Percentiles rank a stretch among this genome's conserved stretches.
Conservation (phyloP, 2,888 invertebrate genomes). For the Sphaerophoria rueppellii region DNA sequence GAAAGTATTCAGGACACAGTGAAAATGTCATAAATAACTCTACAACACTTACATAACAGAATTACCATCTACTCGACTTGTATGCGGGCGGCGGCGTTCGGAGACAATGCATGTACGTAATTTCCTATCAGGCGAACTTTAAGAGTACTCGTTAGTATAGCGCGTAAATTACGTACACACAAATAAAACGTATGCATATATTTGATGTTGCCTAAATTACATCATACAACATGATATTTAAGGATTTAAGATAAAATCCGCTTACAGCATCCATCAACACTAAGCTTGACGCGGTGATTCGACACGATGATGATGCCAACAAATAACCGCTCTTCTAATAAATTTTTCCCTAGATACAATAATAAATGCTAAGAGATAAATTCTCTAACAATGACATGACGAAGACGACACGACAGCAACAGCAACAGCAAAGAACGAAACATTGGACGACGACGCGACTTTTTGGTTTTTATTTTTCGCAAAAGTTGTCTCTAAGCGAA, state of each 20-base stretch:
- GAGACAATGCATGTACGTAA: slow-evolving; percentile 11
- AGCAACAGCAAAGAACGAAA: neutral
- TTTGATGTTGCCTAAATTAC: slow-evolving; percentile 19
- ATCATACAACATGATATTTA: slow-evolving; percentile 19
- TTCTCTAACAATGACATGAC: neutral
- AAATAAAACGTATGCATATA: neutral
- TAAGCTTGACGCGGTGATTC: slow-evolving; percentile 23
- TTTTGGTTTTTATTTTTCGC: slow-evolving; percentile 21
- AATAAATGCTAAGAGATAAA: slow-evolving; percentile 14
- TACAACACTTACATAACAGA: slow-evolving; percentile 48
- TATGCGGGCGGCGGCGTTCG: slow-evolving; percentile 27
- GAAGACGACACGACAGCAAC: too few species aligned
- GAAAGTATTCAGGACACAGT: slow-evolving; percentile 41
- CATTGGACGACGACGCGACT: neutral
- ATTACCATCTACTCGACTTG: slow-evolving; percentile 41
- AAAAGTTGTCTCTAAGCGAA: neutral
- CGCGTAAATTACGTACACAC: too few species aligned
- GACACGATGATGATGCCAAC: slow-evolving; percentile 10
- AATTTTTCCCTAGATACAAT: slow-evolving; percentile 7
- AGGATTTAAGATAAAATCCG: slow-evolving; percentile 24
- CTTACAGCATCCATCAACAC: slow-evolving; percentile 36
- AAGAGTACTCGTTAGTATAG: neutral
- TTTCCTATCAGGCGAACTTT: neutral
- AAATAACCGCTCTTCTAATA: neutral
- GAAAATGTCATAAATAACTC: slow-evolving; percentile 49